Conservation (phyloP, 2,113 vertebrate species). For the Lonchura striata region DNA sequence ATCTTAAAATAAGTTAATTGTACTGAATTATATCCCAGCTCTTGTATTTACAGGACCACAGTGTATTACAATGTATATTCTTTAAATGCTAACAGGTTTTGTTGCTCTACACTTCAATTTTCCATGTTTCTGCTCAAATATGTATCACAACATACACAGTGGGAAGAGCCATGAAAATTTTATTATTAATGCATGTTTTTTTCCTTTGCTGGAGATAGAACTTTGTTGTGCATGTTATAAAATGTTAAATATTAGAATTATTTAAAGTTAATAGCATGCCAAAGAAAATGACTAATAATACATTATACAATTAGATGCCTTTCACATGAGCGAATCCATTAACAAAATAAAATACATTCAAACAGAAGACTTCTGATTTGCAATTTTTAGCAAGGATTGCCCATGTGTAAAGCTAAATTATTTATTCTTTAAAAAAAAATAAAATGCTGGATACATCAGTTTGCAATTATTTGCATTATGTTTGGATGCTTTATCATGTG, state of each 20-base stretch:
- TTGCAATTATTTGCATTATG: constrained; percentile 77
- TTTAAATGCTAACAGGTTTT: constrained; percentile 27
- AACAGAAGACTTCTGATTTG: constrained; percentile 73
- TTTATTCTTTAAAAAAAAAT: constrained; percentile 54
- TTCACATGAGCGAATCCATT: constrained; percentile 80
- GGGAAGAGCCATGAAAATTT: constrained; percentile 62
- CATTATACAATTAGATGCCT: constrained; percentile 81
- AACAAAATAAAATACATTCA: constrained; percentile 77
- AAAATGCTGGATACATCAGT: constrained; percentile 66
- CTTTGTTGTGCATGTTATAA: constrained; percentile 73
- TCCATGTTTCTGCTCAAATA: constrained; percentile 62
- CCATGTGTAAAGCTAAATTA: constrained; percentile 79
- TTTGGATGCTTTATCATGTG: constrained; percentile 72
- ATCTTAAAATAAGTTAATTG: constrained; percentile 63
- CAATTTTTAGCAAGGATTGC: constrained; percentile 71
- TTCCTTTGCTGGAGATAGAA: constrained; percentile 65
- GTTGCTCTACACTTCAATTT: constrained; percentile 50
- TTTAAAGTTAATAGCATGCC: constrained; percentile 81
- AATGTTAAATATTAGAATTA: constrained; percentile 80
- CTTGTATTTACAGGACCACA: constrained; percentile 28
- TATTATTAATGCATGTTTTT: constrained; percentile 67
- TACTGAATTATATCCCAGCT: constrained; percentile 45
- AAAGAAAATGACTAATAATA: constrained; percentile 80
- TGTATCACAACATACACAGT: constrained; percentile 57
- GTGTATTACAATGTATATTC: not conserved